Evolutionary conservation across 1,140 invertebrate species (phyloP).

Genomic region (Rhizoglyphus robini): DNA sequence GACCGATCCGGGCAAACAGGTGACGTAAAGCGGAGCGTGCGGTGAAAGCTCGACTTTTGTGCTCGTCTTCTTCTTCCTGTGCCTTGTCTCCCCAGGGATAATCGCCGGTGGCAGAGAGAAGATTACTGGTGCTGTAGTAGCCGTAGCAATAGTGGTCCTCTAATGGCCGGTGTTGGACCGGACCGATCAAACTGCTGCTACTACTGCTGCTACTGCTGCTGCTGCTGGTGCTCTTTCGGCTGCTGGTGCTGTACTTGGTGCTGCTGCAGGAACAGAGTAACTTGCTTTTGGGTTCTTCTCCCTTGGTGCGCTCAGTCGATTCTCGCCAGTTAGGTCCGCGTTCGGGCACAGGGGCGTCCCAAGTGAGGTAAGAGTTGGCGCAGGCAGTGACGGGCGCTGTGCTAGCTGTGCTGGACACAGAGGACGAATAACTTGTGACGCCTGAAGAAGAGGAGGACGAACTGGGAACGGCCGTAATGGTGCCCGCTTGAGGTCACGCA

Average conservation of each 20-base stretch:
- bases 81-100: not conserved
- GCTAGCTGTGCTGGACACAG: slow-evolving; percentile 1
- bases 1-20: not conserved
- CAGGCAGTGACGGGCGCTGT: not conserved
- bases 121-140: not conserved
- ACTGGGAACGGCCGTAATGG: slow-evolving; percentile 4
- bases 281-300: not conserved
- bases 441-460: slow-evolving; percentile 4
- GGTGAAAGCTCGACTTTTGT: not conserved
- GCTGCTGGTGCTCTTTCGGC: not conserved
- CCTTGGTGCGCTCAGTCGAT: not conserved
- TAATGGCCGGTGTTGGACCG: not conserved
- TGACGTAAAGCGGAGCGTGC: not conserved
- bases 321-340: slow-evolving; percentile 9
- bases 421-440: not conserved
- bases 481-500: not conserved
- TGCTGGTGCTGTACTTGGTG: not conserved
- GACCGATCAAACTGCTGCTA: not conserved
- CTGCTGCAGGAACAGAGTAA: not conserved
- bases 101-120: not conserved
- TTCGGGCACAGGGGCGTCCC: slow-evolving; percentile 7
- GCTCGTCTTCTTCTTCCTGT: not conserved
- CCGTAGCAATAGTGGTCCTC: not conserved
- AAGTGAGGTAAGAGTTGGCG: not conserved
- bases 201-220: slow-evolving; percentile 5